Evolutionary conservation across 2,113 vertebrate genomes (phyloP), one percentile per base, ranked within the genome.

Genomic region (Alectura lathami): DNA sequence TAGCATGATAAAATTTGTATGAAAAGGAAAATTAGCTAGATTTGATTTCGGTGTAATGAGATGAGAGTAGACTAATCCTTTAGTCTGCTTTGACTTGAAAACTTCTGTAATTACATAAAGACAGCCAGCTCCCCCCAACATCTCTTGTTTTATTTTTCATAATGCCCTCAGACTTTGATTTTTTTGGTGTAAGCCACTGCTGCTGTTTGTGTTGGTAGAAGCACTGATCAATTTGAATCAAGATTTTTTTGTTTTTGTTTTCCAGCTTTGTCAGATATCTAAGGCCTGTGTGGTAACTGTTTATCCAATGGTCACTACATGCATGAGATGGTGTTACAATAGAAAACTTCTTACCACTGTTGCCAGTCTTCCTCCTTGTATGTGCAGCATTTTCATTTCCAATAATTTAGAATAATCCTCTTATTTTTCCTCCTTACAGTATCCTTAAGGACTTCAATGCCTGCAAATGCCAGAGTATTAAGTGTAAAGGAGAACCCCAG

Each of bases 401-500:
- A 43, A 88, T 81, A 54, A 47, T 8, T 12, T 18, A 8, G 4
- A 20, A 88, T 83, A 90, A 63, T 74, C 22, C 32, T 73, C 45
- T 2, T 78, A 29, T 82, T 63, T 87, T 93, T 82, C 36, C 96
- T 34, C 81, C 84, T 43, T 69, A 26, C 80, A 99, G 99, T 76
- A 98, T 99, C 92, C 97, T 99, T 75, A 99, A 98, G 93, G 99
- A 99, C 97, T 99, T 99, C 97, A 99, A 99, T 3, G 98, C 98
- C 22, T 97, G 99, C 42, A 96, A 99, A 70, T 99, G 98, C 91
- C 98, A 98, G 51, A 94, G 96, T 50, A 98, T 98, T 69, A 95
- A 96, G 21, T 98, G 98, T 89, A 97, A 96, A 83, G 96, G 96
- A 6, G 97, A 98, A 17, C 98, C 98, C 17, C 99, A 99, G 85